Evolutionary conservation across 1,140 invertebrate species (phyloP).

Genomic region (Anadara kagoshimensis): DNA sequence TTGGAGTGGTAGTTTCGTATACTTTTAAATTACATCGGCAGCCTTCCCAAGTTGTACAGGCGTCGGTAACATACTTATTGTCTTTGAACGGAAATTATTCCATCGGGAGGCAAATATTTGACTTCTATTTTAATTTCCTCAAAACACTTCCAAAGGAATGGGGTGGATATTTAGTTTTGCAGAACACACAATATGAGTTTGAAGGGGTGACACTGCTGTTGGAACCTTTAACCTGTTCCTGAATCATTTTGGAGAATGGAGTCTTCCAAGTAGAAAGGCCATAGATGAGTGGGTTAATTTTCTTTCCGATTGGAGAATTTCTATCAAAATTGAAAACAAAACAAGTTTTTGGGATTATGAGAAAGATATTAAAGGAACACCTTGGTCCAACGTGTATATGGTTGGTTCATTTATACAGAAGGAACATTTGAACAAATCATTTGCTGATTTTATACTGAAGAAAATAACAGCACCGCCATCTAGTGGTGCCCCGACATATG

Average conservation of each 20-base stretch:
- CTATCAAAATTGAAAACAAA: background rate
- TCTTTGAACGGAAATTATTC: background rate
- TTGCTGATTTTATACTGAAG: too few species aligned
- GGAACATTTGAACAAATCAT: too few species aligned
- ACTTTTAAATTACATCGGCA: slow-evolving; percentile 44
- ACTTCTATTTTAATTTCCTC: slow-evolving; percentile 16
- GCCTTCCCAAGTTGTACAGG: slow-evolving; percentile 1
- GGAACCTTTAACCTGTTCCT: background rate
- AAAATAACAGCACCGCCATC: too few species aligned
- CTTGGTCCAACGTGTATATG: too few species aligned
- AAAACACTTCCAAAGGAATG: slow-evolving; percentile 21
- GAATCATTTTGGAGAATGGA: slow-evolving; percentile 10
- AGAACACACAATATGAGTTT: background rate
- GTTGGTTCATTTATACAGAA: too few species aligned
- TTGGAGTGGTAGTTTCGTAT: slow-evolving; percentile 44
- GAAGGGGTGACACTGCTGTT: background rate
- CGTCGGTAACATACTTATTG: slow-evolving; percentile 9
- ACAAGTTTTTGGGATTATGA: slow-evolving; percentile 39
- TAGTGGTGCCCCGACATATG: too few species aligned
- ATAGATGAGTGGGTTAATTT: slow-evolving; percentile 3
- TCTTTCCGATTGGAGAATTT: slow-evolving; percentile 2
- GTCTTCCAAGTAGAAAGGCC: background rate
- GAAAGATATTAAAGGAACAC: slow-evolving; percentile 2
- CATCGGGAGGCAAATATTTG: slow-evolving; percentile 21
- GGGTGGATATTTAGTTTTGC: slow-evolving; percentile 32